A percentile compares a stretch with the other conserved stretches of the same genome.
phyloP scores from a whole-genome alignment of 2,888 invertebrate genomes.

The Gonocerus acuteangulatus region DNA sequence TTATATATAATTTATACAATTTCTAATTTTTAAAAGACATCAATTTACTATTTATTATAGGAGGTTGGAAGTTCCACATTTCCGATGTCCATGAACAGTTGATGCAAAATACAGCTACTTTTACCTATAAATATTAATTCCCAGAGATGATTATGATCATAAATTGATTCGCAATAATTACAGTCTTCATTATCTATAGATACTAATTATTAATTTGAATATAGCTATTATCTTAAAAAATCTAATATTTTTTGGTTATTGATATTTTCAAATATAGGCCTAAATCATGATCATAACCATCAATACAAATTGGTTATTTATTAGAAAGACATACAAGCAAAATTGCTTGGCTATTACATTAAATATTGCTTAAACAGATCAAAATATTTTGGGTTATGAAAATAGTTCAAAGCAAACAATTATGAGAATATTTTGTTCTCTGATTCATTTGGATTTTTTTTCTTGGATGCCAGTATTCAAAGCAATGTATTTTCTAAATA shows the following conservation, averaged over 20 bases:
- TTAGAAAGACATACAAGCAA: not conserved
- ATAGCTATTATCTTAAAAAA: too few relatives aligned
- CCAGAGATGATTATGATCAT: not conserved
- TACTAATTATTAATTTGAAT: not conserved
- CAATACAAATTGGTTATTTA: not conserved
- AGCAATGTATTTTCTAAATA: too few relatives aligned
- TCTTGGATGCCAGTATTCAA: too few relatives aligned
- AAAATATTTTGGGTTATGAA: too few relatives aligned
- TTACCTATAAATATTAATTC: not conserved
- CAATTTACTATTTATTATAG: slow-evolving; percentile 5
- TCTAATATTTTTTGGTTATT: not conserved
- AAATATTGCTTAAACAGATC: too few relatives aligned
- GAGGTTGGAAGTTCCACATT: slow-evolving; percentile 11
- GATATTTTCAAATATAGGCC: not conserved
- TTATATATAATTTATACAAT: slow-evolving; percentile 25
- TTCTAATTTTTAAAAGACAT: slow-evolving; percentile 1
- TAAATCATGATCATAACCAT: not conserved
- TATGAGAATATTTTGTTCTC: too few relatives aligned
- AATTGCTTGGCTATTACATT: not conserved
- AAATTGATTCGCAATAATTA: not conserved
- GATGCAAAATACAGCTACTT: not conserved
- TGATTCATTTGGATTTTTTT: too few relatives aligned
- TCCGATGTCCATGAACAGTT: not conserved
- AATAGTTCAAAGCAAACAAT: too few relatives aligned
- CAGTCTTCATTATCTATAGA: not conserved